Conservation (phyloP, 1,140 invertebrate genomes). For the Drosophila insularis region DNA sequence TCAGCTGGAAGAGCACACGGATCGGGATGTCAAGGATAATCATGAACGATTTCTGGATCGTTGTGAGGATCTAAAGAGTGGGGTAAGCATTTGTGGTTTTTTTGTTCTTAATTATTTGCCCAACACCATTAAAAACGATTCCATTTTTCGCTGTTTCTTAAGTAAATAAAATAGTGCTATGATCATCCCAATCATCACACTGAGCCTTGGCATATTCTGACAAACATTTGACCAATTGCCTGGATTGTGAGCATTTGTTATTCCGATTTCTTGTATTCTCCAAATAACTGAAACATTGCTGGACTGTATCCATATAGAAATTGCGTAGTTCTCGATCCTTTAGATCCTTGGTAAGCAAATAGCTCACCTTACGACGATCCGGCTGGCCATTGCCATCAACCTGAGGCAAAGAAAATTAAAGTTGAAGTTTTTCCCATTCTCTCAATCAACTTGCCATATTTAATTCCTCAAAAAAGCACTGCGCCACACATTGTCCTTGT, state of each 20-base stretch:
- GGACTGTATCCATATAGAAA: constrained; percentile 84
- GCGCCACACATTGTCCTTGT: constrained; percentile 82
- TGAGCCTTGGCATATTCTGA: constrained; percentile 84
- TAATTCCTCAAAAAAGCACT: constrained; percentile 84
- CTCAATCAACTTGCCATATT: constrained; percentile 82
- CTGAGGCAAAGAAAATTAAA: constrained; percentile 50
- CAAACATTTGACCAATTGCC: constrained; percentile 83
- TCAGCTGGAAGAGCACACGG: constrained; percentile 66
- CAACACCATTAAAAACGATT: neutral
- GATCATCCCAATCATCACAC: constrained; percentile 84
- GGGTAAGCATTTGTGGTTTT: constrained; percentile 66
- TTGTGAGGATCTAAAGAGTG: constrained; percentile 83
- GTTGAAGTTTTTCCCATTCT: neutral
- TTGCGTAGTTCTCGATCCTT: constrained; percentile 83
- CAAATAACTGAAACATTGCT: constrained; percentile 84
- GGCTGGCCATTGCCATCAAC: constrained; percentile 84
- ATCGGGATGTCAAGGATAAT: constrained; percentile 49
- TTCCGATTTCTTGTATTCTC: constrained; percentile 82
- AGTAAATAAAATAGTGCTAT: constrained; percentile 63
- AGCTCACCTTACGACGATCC: constrained; percentile 84
- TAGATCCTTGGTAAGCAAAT: constrained; percentile 83
- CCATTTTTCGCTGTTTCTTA: neutral
- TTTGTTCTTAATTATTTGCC: too few species aligned
- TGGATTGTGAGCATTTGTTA: constrained; percentile 84
- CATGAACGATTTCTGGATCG: constrained; percentile 79